Percentiles rank a stretch among this genome's conserved stretches.
phyloP scores from a whole-genome alignment of 2,113 vertebrate genomes.

The Xenus cinereus region DNA sequence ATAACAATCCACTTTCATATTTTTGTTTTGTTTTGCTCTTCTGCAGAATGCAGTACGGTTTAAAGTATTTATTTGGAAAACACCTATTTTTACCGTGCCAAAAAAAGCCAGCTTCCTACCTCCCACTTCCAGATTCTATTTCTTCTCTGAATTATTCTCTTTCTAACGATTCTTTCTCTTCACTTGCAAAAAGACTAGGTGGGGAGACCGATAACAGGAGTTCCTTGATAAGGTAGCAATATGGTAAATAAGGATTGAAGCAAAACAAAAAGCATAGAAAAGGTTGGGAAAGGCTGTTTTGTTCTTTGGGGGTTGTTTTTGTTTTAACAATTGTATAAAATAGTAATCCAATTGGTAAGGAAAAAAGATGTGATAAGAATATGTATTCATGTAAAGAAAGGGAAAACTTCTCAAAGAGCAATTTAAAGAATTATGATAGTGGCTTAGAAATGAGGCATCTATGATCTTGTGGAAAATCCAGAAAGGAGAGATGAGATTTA shows the following conservation, averaged over 20 bases:
- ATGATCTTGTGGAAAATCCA: neutral
- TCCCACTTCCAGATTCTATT: slow-evolving; percentile 23
- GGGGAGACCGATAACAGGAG: neutral
- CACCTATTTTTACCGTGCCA: slow-evolving; percentile 6
- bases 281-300: neutral
- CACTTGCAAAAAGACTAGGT: neutral
- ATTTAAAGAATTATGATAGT: neutral
- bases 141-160: slow-evolving; percentile 20
- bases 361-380: neutral
- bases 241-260: neutral
- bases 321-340: neutral
- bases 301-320: neutral
- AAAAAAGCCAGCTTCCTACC: slow-evolving; percentile 41
- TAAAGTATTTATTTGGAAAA: slow-evolving; percentile 21
- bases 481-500: neutral
- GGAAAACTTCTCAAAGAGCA: neutral
- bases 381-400: neutral
- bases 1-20: neutral
- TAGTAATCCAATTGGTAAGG: neutral
- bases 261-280: neutral
- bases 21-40: slow-evolving; percentile 29
- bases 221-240: neutral
- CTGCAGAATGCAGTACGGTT: neutral
- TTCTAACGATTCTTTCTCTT: slow-evolving; percentile 5
- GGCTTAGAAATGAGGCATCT: neutral